Base-by-base conservation (phyloP, 2,797 vertebrate genomes). In the Notolepis coatsorum region DNA sequence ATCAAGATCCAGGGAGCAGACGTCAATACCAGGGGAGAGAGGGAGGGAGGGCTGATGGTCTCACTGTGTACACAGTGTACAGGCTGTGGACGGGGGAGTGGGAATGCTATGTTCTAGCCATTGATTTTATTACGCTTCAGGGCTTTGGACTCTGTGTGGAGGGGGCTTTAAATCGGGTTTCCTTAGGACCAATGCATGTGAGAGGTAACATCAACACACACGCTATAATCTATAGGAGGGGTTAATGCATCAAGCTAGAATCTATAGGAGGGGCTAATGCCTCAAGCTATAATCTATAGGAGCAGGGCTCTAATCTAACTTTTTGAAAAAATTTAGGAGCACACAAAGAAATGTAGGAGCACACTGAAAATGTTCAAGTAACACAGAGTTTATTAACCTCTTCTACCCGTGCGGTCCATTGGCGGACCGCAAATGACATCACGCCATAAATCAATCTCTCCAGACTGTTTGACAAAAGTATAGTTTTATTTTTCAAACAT, bases 51-150 rank as follows among this genome's bases (percentile, higher is more conserved):
- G 59, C 73, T 52, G 68, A 66, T 47, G 65, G 48, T 69, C 38
- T 67, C 25, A 25, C 8, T 59, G 25, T 39, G 77, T 66, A 75
- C 71, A 79, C 49, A 57, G 71, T 72, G 77, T 54, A 61, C n/a
- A n/a, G n/a, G n/a, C n/a, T n/a, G n/a, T n/a, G n/a, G n/a, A n/a
- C 75, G 64, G 56, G 54, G 61, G 72, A 84, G 79, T 71, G 71
- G 75, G 76, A 88, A 88, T 87, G 82, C 79, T 77, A 75, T 79
- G 78, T 82, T 80, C 79, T 58, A 7, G 70, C 76, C 82, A 90
- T 88, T 89, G 88, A 89, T 91, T 90, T 88, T 76, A 87, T 84
- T 79, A 72, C 47, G 64, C 86, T 85, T 71, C 69, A 69, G 80
- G 77, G 81, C 65, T 81, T 82, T 83, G 84, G n/a, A 23, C 55